These are phyloP conservation scores for Cephalopterus ornatus DNA, from an alignment of 2,113 vertebrate species.

Conservation along the genomic window DNA sequence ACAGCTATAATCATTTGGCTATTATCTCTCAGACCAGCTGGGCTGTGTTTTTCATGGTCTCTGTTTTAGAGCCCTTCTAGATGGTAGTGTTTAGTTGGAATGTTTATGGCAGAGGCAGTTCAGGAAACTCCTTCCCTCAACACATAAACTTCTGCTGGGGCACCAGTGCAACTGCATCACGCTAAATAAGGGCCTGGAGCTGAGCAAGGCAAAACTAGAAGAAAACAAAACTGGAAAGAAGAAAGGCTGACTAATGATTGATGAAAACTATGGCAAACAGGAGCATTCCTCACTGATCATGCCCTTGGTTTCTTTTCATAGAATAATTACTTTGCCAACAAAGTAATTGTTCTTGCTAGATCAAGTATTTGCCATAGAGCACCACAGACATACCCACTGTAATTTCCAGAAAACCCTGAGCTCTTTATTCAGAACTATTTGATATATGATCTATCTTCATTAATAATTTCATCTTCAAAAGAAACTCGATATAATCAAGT, in stretches of 20 bases:
- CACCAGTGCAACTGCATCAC: not conserved
- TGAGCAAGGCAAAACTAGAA: not conserved
- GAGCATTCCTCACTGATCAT: not conserved
- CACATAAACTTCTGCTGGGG: not conserved
- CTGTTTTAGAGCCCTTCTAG: slow-evolving; percentile 18
- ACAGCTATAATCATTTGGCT: not conserved
- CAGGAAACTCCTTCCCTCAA: not conserved
- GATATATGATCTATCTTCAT: not conserved
- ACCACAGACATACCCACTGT: not conserved
- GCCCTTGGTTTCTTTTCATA: not conserved
- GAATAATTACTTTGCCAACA: not conserved
- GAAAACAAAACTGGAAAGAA: not conserved
- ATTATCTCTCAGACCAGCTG: slow-evolving; percentile 47
- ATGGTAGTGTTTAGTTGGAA: not conserved
- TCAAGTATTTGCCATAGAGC: not conserved
- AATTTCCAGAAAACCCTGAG: not conserved
- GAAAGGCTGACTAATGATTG: not conserved
- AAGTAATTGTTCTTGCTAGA: too few relatives aligned
- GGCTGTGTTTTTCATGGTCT: slow-evolving; percentile 41
- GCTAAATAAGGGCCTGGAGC: not conserved
- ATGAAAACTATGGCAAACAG: not conserved
- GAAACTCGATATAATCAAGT: not conserved
- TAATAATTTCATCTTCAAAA: not conserved
- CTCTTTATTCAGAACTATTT: not conserved
- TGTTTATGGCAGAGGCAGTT: not conserved